Conservation (phyloP, 2,888 invertebrate genomes). For the Oligia strigilis region DNA sequence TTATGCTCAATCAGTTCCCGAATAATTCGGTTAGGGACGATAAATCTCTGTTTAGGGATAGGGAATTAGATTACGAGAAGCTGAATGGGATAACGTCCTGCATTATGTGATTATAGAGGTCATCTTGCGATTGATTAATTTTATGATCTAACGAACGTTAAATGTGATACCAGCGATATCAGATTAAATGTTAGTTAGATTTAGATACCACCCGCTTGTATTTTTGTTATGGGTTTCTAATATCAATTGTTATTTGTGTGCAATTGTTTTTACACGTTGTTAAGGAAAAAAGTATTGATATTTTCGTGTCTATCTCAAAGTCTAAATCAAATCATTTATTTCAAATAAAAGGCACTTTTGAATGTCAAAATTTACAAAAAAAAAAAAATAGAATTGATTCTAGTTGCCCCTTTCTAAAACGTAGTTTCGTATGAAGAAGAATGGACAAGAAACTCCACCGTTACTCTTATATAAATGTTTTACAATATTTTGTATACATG, state of each 20-base stretch:
- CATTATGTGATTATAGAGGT: conserved; percentile 84
- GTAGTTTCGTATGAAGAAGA: too few species aligned
- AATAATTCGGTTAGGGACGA: conserved; percentile 88
- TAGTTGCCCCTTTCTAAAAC: not conserved
- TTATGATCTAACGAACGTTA: conserved; percentile 67
- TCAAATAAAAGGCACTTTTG: too few species aligned
- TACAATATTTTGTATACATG: not conserved
- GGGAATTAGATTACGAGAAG: conserved; percentile 83
- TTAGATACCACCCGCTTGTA: conserved; percentile 38
- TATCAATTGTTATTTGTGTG: conserved; percentile 18
- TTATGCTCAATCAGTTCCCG: conserved; percentile 83
- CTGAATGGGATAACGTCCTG: conserved; percentile 77
- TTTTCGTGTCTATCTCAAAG: not conserved
- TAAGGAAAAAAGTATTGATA: not conserved
- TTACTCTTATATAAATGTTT: not conserved
- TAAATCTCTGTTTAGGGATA: conserved; percentile 88
- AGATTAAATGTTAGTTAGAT: conserved; percentile 54
- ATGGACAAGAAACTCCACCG: too few species aligned
- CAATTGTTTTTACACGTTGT: not conserved
- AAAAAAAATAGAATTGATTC: not conserved
- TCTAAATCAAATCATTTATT: too few species aligned
- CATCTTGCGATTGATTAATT: conserved; percentile 78
- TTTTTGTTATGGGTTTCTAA: conserved; percentile 40
- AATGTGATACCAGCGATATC: conserved; percentile 51
- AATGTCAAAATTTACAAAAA: too few species aligned